A percentile compares a stretch with the other conserved stretches of the same genome.
phyloP scores from a whole-genome alignment of 2,888 invertebrate genomes.

The Drosophila testacea region DNA sequence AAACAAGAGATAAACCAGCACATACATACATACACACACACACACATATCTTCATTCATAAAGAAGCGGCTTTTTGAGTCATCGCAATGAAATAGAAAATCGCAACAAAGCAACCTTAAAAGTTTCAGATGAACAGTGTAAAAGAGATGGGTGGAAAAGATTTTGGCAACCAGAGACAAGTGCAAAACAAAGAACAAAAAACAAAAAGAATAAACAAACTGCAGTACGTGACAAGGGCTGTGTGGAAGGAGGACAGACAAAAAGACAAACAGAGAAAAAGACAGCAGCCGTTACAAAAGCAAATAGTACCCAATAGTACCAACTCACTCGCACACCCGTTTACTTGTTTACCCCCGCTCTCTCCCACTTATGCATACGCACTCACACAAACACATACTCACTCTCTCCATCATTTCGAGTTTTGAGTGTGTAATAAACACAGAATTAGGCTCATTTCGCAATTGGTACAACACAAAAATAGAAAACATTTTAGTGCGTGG shows the following conservation, averaged over 20 bases:
- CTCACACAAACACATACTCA: constrained; percentile 8
- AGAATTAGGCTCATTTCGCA: constrained; percentile 38
- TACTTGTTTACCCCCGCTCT: constrained; percentile 12
- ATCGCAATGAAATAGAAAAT: constrained; percentile 21
- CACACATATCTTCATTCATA: constrained; percentile 32
- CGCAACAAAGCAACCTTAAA: constrained; percentile 24
- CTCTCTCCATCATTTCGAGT: constrained; percentile 12
- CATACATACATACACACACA: constrained; percentile 1
- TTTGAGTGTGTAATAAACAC: constrained; percentile 10
- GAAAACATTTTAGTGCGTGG: constrained; percentile 30
- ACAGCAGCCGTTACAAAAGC: constrained; percentile 23
- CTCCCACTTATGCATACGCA: constrained; percentile 10
- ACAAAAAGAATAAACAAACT: constrained; percentile 27
- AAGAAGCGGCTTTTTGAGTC: constrained; percentile 43
- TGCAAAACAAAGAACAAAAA: constrained; percentile 44
- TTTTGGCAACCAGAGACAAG: constrained; percentile 22
- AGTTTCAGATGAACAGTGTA: constrained; percentile 8
- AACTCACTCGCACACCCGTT: constrained; percentile 20
- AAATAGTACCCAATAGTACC: constrained; percentile 11
- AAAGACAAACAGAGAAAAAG: constrained; percentile 16
- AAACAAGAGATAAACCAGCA: constrained; percentile 25
- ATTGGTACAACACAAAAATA: constrained; percentile 45
- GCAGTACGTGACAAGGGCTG: constrained; percentile 43
- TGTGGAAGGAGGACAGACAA: constrained; percentile 3
- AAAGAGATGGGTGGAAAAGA: background rate